Evolutionary conservation across 2,888 invertebrate species (phyloP), one percentile per base, ranked within the genome.

Genomic region (Furcula furcula): DNA sequence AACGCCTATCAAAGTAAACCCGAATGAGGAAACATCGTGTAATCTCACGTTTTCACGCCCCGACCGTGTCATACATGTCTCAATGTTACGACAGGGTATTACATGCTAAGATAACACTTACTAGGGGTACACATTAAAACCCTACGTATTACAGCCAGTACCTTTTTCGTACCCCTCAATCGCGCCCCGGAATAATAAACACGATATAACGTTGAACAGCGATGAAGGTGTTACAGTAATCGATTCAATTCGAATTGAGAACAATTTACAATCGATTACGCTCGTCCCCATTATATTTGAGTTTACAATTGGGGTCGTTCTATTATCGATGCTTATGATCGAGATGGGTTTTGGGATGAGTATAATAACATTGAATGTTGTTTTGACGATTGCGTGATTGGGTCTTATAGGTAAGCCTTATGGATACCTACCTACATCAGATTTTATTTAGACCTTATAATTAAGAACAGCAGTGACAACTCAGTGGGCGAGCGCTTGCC

Each of bases 151-250:
- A 60, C 55, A 47, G 45, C 52, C 46, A 63, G 48, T 42, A 41
- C 46, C 56, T 45, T 52, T 56, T 55, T 45, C 44, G 49, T 44
- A n/a, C n/a, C 52, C 54, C 47, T 41, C 57, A 54, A 58, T 51
- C 42, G 46, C 43, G 31, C 30, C 34, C 36, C 36, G 44, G 63
- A 50, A 59, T 58, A 66, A 72, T 71, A 71, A 70, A 69, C 71
- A 71, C 56, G 55, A 59, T 46, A 62, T 70, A 66, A 65, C 59
- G 47, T 40, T 49, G 47, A 52, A 44, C 48, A 40, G 39, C 62
- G 60, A 62, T 70, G 64, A 69, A 68, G 67, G 68, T 67, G 62
- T 62, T 53, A 54, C 62, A 46, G 57, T 70, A 63, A 72, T 66
- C 66, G 66, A 51, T 64, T 50, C 58, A 51, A 62, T 65, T 55